Conservation (phyloP, 2,113 vertebrate species). For the Tapirus terrestris region DNA sequence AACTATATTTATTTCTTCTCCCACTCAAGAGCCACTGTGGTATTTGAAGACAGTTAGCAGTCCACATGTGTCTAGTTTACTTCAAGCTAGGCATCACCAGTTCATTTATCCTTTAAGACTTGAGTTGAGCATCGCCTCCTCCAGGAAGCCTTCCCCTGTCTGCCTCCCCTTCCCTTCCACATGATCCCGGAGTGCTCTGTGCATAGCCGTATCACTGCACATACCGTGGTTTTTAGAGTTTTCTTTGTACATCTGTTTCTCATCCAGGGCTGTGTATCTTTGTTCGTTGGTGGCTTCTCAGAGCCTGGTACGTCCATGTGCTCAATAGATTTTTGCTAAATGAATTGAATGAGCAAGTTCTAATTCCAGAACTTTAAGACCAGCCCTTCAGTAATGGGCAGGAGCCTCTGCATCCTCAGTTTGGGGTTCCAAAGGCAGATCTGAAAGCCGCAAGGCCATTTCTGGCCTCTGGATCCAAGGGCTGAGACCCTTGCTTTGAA, state of each 20-base stretch:
- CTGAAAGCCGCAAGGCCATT: background rate
- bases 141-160: background rate
- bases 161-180: background rate
- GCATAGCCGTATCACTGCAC: too few relatives aligned
- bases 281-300: background rate
- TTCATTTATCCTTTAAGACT: background rate
- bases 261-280: background rate
- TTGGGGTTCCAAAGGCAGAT: background rate
- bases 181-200: rapidly evolving
- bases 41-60: background rate
- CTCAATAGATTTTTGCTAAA: background rate
- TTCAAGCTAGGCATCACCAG: background rate
- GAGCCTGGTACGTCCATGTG: background rate
- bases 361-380: background rate
- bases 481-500: background rate
- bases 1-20: background rate
- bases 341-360: background rate
- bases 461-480: background rate
- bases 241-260: background rate
- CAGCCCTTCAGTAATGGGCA: background rate
- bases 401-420: background rate
- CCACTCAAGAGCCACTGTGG: background rate
- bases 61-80: background rate
- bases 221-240: background rate
- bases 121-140: background rate